phyloP scores from a whole-genome alignment of 2,797 vertebrate genomes.

The Catostomus latipinnis region DNA sequence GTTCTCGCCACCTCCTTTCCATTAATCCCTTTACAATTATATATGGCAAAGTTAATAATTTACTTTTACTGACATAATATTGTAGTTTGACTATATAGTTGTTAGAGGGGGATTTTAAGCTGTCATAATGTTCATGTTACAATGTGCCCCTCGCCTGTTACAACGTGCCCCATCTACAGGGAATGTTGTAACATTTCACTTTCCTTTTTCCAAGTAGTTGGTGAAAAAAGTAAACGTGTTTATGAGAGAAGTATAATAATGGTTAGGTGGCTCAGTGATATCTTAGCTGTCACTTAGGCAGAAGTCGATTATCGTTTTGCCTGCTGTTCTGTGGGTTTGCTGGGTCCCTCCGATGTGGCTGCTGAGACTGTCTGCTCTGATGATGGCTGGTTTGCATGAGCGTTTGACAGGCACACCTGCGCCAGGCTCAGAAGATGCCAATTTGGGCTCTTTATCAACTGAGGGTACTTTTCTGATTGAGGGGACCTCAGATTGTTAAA shows the following conservation, averaged over 20 bases:
- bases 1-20: no score
- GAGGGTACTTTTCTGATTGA: conserved; percentile 26
- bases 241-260: background rate
- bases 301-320: conserved; percentile 24
- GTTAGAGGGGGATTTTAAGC: no score
- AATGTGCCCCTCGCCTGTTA: no score
- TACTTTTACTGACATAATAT: no score
- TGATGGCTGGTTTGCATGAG: conserved; percentile 6
- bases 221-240: background rate
- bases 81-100: no score
- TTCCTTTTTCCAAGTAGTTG: no score
- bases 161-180: no score
- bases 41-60: no score
- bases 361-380: conserved; percentile 28
- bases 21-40: no score
- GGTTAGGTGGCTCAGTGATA: background rate
- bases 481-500: conserved; percentile 28
- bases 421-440: conserved; percentile 30
- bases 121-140: no score
- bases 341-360: conserved; percentile 15
- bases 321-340: conserved; percentile 39
- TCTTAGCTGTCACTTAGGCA: conserved; percentile 14
- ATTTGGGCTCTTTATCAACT: conserved; percentile 19
- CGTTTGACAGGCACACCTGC: conserved; percentile 36
- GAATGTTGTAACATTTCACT: no score